A percentile compares a stretch with the other conserved stretches of the same genome.
Conservation (phyloP, 2,888 invertebrate species). For the Piscicola geometra region DNA sequence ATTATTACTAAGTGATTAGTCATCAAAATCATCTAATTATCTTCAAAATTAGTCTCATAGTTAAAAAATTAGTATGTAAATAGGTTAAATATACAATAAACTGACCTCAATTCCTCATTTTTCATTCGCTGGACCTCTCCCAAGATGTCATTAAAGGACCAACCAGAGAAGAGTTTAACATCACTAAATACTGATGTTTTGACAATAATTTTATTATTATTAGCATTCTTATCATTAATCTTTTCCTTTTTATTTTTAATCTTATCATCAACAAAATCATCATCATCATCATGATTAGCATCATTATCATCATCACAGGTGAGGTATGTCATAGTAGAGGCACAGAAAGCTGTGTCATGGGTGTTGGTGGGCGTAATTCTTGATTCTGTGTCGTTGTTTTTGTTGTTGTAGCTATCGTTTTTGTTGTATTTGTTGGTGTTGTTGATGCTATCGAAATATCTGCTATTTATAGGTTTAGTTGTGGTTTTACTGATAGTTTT, state of each 20-base stretch:
- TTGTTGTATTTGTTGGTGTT: neutral
- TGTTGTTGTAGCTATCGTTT: neutral
- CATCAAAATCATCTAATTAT: too few species aligned
- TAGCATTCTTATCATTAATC: slow-evolving; percentile 1
- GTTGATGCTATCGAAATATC: neutral
- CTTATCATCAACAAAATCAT: neutral
- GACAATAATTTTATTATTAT: neutral
- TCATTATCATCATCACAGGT: neutral
- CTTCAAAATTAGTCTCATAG: neutral
- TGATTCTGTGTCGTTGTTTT: neutral
- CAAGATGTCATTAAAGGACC: slow-evolving; percentile 25
- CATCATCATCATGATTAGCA: neutral
- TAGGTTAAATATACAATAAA: neutral
- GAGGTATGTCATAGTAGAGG: neutral
- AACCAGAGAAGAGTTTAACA: neutral
- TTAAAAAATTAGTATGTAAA: neutral
- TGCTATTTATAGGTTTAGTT: too few species aligned
- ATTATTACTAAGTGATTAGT: too few species aligned
- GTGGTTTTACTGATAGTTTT: too few species aligned
- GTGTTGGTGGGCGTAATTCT: neutral
- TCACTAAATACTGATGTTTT: neutral
- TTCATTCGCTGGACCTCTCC: slow-evolving; percentile 10
- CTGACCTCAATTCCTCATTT: slow-evolving; percentile 22
- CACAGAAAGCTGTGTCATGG: slow-evolving; percentile 20
- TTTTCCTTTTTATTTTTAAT: neutral